Evolutionary conservation across 2,888 invertebrate genomes (phyloP).

Genomic region (Rhopalosiphum nymphaeae): DNA sequence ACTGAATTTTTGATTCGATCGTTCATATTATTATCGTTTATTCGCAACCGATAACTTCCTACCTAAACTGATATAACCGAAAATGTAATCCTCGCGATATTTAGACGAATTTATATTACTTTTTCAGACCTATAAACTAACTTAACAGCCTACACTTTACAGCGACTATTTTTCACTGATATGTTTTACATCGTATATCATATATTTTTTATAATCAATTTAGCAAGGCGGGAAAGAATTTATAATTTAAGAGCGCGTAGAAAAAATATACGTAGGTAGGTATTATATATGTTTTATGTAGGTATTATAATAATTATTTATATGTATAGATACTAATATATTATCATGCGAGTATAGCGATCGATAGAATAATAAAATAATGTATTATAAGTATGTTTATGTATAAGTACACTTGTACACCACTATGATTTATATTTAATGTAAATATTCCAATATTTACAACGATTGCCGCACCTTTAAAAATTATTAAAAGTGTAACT

Average conservation of each 20-base stretch:
- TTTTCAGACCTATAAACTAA: neutral
- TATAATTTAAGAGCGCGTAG: neutral
- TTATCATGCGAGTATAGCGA: neutral
- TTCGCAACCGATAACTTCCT: neutral
- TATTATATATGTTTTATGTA: neutral
- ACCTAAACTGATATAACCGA: neutral
- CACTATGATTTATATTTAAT: neutral
- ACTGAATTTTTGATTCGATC: neutral
- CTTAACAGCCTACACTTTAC: neutral
- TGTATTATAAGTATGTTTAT: neutral
- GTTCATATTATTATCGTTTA: neutral
- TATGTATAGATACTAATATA: neutral
- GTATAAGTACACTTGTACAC: neutral
- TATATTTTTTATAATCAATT: neutral
- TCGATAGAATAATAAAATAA: neutral
- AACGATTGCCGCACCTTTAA: neutral
- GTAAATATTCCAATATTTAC: neutral
- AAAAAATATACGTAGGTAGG: neutral
- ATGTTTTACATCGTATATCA: neutral
- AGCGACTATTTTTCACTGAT: neutral
- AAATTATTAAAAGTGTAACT: neutral
- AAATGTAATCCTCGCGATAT: neutral
- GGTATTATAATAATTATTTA: neutral
- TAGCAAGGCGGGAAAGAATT: neutral
- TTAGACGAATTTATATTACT: neutral